Evolutionary conservation across 2,797 vertebrate species (phyloP), one percentile per base, ranked within the genome.

Genomic region (Hafferia zeledoni): DNA sequence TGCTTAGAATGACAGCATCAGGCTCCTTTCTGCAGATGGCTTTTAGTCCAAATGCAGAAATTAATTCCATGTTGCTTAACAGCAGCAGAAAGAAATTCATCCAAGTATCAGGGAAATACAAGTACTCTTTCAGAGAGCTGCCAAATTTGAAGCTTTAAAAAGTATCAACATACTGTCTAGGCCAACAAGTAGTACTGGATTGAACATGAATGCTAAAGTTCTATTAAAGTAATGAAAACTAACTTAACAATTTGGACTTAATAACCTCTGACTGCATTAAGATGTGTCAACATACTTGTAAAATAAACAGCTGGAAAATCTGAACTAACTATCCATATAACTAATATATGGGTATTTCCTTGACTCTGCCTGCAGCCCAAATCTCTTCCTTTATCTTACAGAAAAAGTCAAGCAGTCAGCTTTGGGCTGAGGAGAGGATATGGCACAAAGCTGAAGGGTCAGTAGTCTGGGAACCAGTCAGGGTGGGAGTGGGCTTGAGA

Each of bases 281-380:
- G 50, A 85, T 47, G 39, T n/a, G 33, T 55, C 68, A 81, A 74
- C 8, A 28, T 22, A 43, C 68, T 74, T 89, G 57, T 89, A 95
- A 95, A 96, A 92, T 44, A 87, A 95, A 77, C 44, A 91, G 57
- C 57, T 91, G 81, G 75, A 95, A 95, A 95, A 92, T 75, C 37
- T 77, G 75, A 78, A 39, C 28, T 77, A 76, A 87, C 72, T 68
- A 61, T 57, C 67, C 39, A 60, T 65, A 4, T 43, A 90, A 78
- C 10, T 84, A 89, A 84, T 27, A 67, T 1, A 78, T 13, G 17
- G 43, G 18, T 71, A 75, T 52, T 78, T 91, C 50, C 46, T 64
- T 71, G 55, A 68, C 49, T 33, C 47, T 72, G 37, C 16, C 46
- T 25, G 31, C 24, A 92, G 77, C 37, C 30, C 50, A 50, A 20